Evolutionary conservation across 2,797 vertebrate genomes (phyloP).

Genomic region (Lerista edwardsae): DNA sequence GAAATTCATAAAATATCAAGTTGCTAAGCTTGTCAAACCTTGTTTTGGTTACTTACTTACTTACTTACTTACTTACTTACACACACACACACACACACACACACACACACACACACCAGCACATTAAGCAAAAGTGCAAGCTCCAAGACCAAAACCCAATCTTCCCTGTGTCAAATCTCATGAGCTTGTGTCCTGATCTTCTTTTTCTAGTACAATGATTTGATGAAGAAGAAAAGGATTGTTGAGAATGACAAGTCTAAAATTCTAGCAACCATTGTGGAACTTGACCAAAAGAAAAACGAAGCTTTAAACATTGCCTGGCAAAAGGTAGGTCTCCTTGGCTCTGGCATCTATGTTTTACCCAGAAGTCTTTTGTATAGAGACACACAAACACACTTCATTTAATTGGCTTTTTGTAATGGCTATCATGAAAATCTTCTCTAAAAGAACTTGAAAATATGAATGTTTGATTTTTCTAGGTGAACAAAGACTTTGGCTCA

Average conservation of each 20-base stretch:
- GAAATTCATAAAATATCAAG: background rate
- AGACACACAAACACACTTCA: too few species aligned
- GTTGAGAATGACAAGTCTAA: constrained; percentile 95
- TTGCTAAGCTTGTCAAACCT: background rate
- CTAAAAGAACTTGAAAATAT: background rate
- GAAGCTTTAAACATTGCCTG: constrained; percentile 90
- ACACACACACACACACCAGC: background rate
- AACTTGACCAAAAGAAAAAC: constrained; percentile 94
- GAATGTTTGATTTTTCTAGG: constrained; percentile 76
- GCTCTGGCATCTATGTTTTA: background rate
- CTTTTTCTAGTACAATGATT: constrained; percentile 88
- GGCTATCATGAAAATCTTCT: background rate
- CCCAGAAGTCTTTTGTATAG: background rate
- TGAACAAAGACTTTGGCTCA: constrained; percentile 94
- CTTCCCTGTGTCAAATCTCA: background rate
- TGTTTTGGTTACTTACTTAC: background rate
- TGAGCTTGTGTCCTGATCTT: constrained; percentile 38
- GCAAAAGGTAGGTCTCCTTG: constrained; percentile 86
- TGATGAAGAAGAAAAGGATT: constrained; percentile 93
- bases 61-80: too few species aligned
- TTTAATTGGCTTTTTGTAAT: background rate
- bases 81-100: too few species aligned
- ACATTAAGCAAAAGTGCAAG: too few species aligned
- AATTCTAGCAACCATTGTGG: constrained; percentile 90
- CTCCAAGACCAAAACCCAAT: background rate